phyloP scores from a whole-genome alignment of 2,888 invertebrate species.

The Aleiodes alternator region DNA sequence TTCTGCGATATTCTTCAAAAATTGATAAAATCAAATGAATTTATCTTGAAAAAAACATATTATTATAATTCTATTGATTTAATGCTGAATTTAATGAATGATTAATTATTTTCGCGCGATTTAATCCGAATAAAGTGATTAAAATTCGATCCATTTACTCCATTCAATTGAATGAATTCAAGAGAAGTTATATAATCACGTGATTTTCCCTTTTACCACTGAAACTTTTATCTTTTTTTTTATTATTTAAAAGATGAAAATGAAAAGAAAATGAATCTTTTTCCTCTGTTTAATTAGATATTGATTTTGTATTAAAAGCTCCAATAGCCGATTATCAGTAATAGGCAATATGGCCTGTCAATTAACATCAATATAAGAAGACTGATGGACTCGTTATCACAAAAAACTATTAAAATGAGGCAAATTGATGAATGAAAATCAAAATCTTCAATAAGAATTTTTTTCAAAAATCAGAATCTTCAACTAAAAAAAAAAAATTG shows the following conservation, averaged over 20 bases:
- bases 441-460: too few species aligned
- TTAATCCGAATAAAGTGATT: too few species aligned
- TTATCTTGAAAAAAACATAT: too few species aligned
- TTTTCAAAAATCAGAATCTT: too few species aligned
- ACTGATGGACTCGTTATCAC: constrained; percentile 63
- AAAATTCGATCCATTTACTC: too few species aligned
- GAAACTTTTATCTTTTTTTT: not conserved
- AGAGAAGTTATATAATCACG: too few species aligned
- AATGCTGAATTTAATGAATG: too few species aligned
- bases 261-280: constrained; percentile 51
- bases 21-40: too few species aligned
- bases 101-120: too few species aligned
- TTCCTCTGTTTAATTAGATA: constrained; percentile 65
- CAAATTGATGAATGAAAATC: not conserved
- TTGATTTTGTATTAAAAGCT: constrained; percentile 69
- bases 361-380: constrained; percentile 56
- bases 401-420: not conserved
- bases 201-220: not conserved
- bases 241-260: not conserved
- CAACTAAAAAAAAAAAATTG: not conserved
- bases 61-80: too few species aligned
- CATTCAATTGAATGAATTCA: too few species aligned
- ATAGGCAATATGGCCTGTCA: constrained; percentile 9
- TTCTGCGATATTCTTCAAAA: too few species aligned
- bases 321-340: constrained; percentile 43